These are phyloP conservation scores for Drosophila kurseongensis DNA, from an alignment of 1,140 invertebrate genomes.

Conservation along the genomic window DNA sequence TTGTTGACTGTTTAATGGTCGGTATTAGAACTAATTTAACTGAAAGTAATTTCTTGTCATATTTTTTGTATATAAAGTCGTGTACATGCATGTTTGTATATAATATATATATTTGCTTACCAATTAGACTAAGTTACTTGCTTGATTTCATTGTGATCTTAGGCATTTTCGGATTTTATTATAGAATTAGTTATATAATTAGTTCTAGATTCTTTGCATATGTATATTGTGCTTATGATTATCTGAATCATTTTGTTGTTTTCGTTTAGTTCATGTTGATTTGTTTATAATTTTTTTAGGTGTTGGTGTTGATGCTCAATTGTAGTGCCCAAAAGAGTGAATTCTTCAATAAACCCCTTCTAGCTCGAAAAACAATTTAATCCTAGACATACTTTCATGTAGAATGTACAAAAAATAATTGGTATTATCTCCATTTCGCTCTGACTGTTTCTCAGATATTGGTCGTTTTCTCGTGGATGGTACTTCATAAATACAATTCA, in stretches of 20 bases:
- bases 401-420: slow-evolving; percentile 68
- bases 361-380: slow-evolving; percentile 16
- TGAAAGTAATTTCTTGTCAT: slow-evolving; percentile 43
- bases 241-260: slow-evolving; percentile 65
- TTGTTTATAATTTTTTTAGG: slow-evolving; percentile 22
- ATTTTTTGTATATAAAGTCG: slow-evolving; percentile 46
- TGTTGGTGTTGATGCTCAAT: slow-evolving; percentile 34
- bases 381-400: slow-evolving; percentile 20
- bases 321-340: slow-evolving; percentile 5
- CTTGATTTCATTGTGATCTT: slow-evolving; percentile 53
- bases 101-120: slow-evolving; percentile 63
- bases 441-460: slow-evolving; percentile 44
- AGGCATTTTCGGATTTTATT: slow-evolving; percentile 33
- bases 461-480: slow-evolving; percentile 72
- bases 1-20: slow-evolving; percentile 56
- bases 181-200: slow-evolving; percentile 39
- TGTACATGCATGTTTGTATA: slow-evolving; percentile 54
- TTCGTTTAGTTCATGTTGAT: slow-evolving; percentile 29
- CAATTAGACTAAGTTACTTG: slow-evolving; percentile 64
- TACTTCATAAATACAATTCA: slow-evolving; percentile 60
- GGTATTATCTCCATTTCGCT: slow-evolving; percentile 35
- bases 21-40: slow-evolving; percentile 70
- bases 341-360: neutral
- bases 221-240: slow-evolving; percentile 76
- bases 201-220: slow-evolving; percentile 47